These are phyloP conservation scores for Sycon ciliatum DNA, from an alignment of 37 sponge, comb jelly and placozoan species.

Conservation along the genomic window DNA sequence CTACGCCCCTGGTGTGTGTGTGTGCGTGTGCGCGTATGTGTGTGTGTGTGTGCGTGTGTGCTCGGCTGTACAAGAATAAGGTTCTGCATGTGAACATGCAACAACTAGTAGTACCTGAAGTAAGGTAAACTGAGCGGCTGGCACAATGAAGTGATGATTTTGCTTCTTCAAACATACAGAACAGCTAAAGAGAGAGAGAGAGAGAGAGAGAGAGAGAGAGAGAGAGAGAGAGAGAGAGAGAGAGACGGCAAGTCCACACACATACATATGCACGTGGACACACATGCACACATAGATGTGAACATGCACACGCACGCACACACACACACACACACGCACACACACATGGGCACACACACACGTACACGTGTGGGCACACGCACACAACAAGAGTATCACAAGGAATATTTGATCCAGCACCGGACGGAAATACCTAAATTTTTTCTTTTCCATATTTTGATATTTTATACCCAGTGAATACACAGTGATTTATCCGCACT, in stretches of 20 bases:
- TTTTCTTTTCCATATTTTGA: no score
- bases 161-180: constrained; percentile 77
- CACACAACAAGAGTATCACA: neutral
- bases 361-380: neutral
- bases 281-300: neutral
- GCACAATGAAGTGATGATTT: constrained; percentile 84
- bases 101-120: no score
- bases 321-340: constrained; percentile 15
- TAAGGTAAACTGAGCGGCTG: constrained; percentile 62
- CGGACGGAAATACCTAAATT: no score
- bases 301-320: neutral
- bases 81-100: no score
- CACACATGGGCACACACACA: neutral
- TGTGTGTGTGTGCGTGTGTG: no score
- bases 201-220: no score
- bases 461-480: no score
- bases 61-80: no score
- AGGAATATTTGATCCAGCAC: constrained; percentile 1
- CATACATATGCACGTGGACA: no score
- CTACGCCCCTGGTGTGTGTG: no score
- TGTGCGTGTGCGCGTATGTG: no score
- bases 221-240: neutral
- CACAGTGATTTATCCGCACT: no score
- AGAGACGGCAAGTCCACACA: neutral
- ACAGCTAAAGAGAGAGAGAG: constrained; percentile 42